These are phyloP conservation scores for Drosophila anomalipes DNA, from an alignment of 2,888 invertebrate species.

Conservation along the genomic window DNA sequence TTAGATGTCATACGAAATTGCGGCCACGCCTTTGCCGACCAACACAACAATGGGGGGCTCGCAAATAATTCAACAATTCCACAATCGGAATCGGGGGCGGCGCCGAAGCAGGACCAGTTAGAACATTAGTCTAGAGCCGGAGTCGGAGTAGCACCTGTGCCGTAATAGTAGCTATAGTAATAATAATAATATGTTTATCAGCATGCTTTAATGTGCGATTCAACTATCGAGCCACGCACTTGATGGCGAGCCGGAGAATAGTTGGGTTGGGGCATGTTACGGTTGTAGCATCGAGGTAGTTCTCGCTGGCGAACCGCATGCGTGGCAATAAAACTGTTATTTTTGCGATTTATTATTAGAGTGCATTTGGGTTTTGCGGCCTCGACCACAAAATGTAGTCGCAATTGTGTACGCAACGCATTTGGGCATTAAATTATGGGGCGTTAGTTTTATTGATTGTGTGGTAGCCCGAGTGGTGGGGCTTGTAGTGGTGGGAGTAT, in stretches of 20 bases:
- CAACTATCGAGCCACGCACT: constrained; percentile 56
- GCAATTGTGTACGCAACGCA: constrained; percentile 70
- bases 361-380: constrained; percentile 73
- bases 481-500: not conserved
- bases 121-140: not conserved
- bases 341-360: constrained; percentile 81
- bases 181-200: constrained; percentile 81
- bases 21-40: constrained; percentile 36
- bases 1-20: constrained; percentile 58
- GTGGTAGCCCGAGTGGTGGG: constrained; percentile 3
- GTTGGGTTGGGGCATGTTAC: not conserved
- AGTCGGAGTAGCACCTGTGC: constrained; percentile 10
- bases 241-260: constrained; percentile 1
- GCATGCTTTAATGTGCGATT: constrained; percentile 67
- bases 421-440: constrained; percentile 80
- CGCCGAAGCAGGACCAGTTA: constrained; percentile 5
- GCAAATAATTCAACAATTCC: constrained; percentile 52
- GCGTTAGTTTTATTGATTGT: constrained; percentile 81
- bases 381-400: constrained; percentile 69
- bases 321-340: constrained; percentile 77
- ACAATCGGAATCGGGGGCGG: constrained; percentile 11
- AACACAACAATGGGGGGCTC: constrained; percentile 47
- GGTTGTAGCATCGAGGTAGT: constrained; percentile 19
- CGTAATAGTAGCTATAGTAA: constrained; percentile 68
- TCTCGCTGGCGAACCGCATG: constrained; percentile 53